Conservation (phyloP, 30 jellyfish, hydroid and myxozoan genomes). For the Cassiopea andromeda region DNA sequence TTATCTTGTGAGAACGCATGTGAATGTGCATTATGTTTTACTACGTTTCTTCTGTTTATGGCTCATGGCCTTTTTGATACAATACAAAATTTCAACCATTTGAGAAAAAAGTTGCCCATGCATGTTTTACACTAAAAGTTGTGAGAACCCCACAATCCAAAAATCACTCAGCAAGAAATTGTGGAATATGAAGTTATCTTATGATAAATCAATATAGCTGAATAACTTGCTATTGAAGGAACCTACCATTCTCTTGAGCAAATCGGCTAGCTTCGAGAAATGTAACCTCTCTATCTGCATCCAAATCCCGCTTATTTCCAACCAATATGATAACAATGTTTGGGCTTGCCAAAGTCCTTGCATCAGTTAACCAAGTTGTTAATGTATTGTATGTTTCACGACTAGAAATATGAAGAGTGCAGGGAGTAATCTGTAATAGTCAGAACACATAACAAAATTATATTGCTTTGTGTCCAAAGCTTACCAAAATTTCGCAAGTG, state of each 20-base stretch:
- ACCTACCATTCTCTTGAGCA: constrained; percentile 98
- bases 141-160: too few relatives aligned
- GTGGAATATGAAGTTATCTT: background rate
- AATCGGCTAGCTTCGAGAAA: constrained; percentile 98
- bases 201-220: background rate
- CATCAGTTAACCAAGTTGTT: constrained; percentile 99
- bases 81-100: too few relatives aligned
- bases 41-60: too few relatives aligned
- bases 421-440: background rate
- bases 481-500: too few relatives aligned
- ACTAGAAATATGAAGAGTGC: constrained; percentile 36
- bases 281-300: constrained; percentile 96
- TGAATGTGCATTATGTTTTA: too few relatives aligned
- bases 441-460: background rate
- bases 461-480: too few relatives aligned
- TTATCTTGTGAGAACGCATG: too few relatives aligned
- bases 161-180: background rate
- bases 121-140: too few relatives aligned
- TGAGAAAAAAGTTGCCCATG: too few relatives aligned
- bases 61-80: too few relatives aligned
- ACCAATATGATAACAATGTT: constrained; percentile 86
- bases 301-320: constrained; percentile 98
- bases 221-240: background rate
- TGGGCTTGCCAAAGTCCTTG: constrained; percentile 98
- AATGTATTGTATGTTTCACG: constrained; percentile 96